Conservation (phyloP, 2,113 vertebrate species). For the Tychaedon coryphoeus region DNA sequence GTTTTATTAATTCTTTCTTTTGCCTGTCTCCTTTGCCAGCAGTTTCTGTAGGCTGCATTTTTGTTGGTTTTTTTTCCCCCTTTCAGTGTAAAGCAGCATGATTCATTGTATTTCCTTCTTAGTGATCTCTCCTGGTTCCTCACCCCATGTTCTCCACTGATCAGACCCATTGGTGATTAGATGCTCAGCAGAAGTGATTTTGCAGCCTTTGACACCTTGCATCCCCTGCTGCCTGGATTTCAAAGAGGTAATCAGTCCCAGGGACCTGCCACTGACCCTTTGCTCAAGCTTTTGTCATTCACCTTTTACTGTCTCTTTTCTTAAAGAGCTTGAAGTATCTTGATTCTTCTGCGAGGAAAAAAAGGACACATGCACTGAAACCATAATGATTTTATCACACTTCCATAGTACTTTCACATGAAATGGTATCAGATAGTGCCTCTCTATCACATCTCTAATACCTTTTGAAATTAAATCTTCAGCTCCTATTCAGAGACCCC, state of each 20-base stretch:
- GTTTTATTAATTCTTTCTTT: neutral
- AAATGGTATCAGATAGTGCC: neutral
- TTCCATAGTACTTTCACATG: neutral
- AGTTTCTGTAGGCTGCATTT: neutral
- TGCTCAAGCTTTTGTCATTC: slow-evolving; percentile 36
- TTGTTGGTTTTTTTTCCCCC: neutral
- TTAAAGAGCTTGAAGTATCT: slow-evolving; percentile 35
- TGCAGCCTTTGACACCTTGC: slow-evolving; percentile 8
- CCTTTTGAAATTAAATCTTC: neutral
- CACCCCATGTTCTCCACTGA: slow-evolving; percentile 1
- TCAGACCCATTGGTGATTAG: slow-evolving; percentile 35
- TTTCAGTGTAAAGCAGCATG: neutral
- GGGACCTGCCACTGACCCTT: slow-evolving; percentile 20
- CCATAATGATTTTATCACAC: neutral
- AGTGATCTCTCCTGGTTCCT: slow-evolving; percentile 18
- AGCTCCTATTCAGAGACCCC: neutral
- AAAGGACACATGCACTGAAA: neutral
- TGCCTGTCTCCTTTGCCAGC: neutral
- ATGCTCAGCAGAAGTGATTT: slow-evolving; percentile 12
- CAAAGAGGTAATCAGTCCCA: slow-evolving; percentile 35
- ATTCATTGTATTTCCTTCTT: neutral
- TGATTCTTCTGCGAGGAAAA: neutral
- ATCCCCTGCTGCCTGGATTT: slow-evolving; percentile 22
- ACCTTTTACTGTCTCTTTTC: slow-evolving; percentile 13
- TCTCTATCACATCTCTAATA: neutral